Evolutionary conservation across 2,888 invertebrate genomes (phyloP).

Genomic region (Watsonalla binaria): DNA sequence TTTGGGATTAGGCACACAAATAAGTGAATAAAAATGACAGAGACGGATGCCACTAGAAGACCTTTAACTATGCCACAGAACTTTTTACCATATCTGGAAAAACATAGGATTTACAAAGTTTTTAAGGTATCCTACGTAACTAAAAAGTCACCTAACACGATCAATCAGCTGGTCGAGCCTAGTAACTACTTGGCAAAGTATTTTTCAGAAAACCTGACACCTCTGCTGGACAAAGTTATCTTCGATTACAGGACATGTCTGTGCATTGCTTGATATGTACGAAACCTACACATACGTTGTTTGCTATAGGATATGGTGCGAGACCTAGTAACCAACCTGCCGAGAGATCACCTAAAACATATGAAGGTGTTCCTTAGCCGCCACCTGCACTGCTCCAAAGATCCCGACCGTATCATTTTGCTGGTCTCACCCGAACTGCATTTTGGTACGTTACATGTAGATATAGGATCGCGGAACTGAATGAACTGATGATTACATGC

Average conservation of each 20-base stretch:
- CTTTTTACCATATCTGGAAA: slow-evolving; percentile 82
- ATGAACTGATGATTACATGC: too few species aligned
- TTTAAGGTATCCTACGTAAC: slow-evolving; percentile 70
- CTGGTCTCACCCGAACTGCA: slow-evolving; percentile 67
- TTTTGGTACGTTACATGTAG: slow-evolving; percentile 34
- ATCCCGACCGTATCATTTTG: slow-evolving; percentile 75
- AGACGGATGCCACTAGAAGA: slow-evolving; percentile 58
- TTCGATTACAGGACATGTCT: not conserved
- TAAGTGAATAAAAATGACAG: slow-evolving; percentile 48
- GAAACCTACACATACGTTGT: not conserved
- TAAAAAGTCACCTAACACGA: too few species aligned
- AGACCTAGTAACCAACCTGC: slow-evolving; percentile 78
- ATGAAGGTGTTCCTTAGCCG: slow-evolving; percentile 77
- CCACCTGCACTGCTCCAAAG: slow-evolving; percentile 66
- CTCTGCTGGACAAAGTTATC: not conserved
- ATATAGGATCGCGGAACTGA: too few species aligned
- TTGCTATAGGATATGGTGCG: slow-evolving; percentile 75
- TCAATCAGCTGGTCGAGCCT: too few species aligned
- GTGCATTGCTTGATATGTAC: not conserved
- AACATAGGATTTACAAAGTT: slow-evolving; percentile 80
- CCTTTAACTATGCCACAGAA: slow-evolving; percentile 62
- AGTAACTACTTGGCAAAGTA: too few species aligned
- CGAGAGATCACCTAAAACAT: slow-evolving; percentile 81
- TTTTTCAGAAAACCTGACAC: too few species aligned
- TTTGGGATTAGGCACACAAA: not conserved